Percentiles rank a stretch among this genome's conserved stretches.
These are phyloP conservation scores for Rhagologus leucostigma DNA, from an alignment of 2,113 vertebrate species.

Conservation along the genomic window DNA sequence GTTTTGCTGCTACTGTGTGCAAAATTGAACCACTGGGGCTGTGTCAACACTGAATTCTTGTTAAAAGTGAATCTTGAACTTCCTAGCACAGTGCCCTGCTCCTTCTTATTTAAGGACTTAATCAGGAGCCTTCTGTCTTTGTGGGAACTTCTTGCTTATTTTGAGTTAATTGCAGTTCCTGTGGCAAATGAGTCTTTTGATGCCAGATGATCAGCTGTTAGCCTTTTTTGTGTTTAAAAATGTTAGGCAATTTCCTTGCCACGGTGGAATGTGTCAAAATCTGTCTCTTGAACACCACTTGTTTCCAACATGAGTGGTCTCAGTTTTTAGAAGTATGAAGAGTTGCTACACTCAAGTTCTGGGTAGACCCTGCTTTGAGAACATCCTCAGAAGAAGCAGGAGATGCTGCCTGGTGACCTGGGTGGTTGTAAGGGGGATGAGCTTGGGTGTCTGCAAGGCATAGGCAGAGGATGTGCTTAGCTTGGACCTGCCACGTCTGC, in stretches of 20 bases:
- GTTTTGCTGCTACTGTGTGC: not conserved
- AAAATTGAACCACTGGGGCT: not conserved
- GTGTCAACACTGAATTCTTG: not conserved
- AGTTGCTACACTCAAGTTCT: not conserved
- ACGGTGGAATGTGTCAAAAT: not conserved
- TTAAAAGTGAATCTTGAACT: not conserved
- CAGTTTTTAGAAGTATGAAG: not conserved
- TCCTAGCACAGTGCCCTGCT: not conserved
- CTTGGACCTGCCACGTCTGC: not conserved
- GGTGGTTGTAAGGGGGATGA: not conserved
- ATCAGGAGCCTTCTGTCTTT: not conserved
- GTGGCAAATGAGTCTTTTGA: not conserved
- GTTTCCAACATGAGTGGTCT: not conserved
- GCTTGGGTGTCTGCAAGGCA: not conserved
- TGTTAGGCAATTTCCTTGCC: not conserved
- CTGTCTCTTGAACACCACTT: not conserved
- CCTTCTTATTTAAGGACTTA: not conserved
- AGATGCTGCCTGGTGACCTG: not conserved
- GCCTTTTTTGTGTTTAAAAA: not conserved
- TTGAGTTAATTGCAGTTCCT: not conserved
- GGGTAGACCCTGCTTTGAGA: not conserved
- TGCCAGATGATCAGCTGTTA: not conserved
- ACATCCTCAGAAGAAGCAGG: not conserved
- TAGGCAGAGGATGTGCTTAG: not conserved
- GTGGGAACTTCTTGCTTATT: not conserved